Base-by-base conservation (phyloP, 2,888 invertebrate species). In the Epinotia bilunana region DNA sequence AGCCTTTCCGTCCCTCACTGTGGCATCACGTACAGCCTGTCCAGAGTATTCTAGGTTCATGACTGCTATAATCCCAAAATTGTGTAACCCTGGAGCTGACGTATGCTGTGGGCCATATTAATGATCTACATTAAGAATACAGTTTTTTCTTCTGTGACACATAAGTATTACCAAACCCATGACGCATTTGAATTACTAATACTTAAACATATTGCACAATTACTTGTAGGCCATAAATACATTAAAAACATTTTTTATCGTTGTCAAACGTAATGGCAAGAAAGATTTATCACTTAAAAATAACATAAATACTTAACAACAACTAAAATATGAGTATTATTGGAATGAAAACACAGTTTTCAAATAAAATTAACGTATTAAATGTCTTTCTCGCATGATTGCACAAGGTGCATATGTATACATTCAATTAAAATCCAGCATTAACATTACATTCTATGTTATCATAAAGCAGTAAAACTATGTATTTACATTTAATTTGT, bases 261-360 rank as follows among this genome's bases (percentile, higher is more conserved):
- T 86, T 86, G 83, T 83, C 81, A 82, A 84, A 78, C 80, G 83
- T 82, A 85, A 84, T 86, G 88, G 88, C 88, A 88, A 88, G 88
- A 83, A 78, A 78, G 49, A 77, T 77, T 83, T 80, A 64, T 71
- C 63, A 73, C 61, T 61, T 33, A 12, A 74, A 64, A 57, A 80
- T 78, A 77, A 80, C 72, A 70, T 77, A 78, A 73, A 71, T 77
- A 78, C 79, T 80, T 68, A 70, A 73, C 53, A 72, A 74, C 63
- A 70, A 72, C 49, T 77, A 77, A 78, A 78, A 79, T 83, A 83
- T 82, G 87, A 87, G 86, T 87, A 88, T 87, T 86, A 77, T 63
- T 84, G 88, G 87, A 87, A 87, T 87, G 83, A 84, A 82, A 83
- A 81, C 80, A 68, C 63, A 76, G 78, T 80, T 80, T 82, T 80